Base-by-base conservation (phyloP, 2,113 vertebrate genomes). In the Scophthalmus maximus region DNA sequence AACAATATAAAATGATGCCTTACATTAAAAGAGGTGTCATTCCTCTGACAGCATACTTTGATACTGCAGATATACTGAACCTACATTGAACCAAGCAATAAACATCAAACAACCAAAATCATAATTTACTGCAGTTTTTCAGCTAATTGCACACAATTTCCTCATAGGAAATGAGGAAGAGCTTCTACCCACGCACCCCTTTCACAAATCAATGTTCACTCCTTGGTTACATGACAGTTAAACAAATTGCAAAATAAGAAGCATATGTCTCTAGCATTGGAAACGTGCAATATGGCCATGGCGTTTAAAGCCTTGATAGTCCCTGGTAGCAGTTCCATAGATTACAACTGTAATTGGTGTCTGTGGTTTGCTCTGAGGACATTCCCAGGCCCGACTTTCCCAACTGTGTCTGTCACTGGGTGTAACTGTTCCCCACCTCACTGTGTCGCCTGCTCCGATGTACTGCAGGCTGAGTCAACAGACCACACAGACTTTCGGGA, bases 351-450 rank as follows among this genome's bases (percentile, higher is more conserved):
- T 68, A 82, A 82, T 69, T 78, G 52, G 56, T 57, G 55, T 30
- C 5, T 2, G 65, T 68, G 82, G 82, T 88, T 82, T 84, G 44
- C 69, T 86, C 73, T 83, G 60, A 83, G 75, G 66, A 79, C 68
- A 74, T 87, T 85, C 76, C 75, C 85, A 87, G 55, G 76, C 65
- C 49, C 36, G 46, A 76, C 63, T 73, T 68, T 80, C 77, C 68
- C 62, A 34, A 74, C 78, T 46, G 26, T 40, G 71, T 71, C 68
- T 87, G 73, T 81, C 60, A 66, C 38, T 85, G 86, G 86, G 89
- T 81, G 84, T 87, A 91, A 89, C 86, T 78, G 69, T 67, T 86
- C 79, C 51, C 86, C 79, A 85, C 81, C 86, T 88, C 86, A 56
- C 49, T 49, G 30, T 67, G 73, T 83, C 73, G 55, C 59, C 74